phyloP scores from a whole-genome alignment of 2,113 vertebrate genomes.

The Orthochromis indermauri region DNA sequence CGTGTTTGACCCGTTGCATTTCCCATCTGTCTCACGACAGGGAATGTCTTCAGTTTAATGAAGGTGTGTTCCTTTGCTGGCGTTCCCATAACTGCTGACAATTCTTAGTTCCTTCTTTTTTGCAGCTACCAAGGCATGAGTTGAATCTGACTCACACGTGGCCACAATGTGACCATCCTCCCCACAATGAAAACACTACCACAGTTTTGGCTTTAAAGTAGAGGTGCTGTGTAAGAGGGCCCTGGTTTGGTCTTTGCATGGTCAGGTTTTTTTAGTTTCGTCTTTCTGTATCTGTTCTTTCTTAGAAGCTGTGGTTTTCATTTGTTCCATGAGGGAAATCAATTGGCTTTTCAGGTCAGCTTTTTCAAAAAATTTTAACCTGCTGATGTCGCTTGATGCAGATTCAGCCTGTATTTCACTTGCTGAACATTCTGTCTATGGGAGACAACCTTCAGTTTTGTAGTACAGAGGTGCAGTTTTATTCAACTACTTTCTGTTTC shows the following conservation, averaged over 20 bases:
- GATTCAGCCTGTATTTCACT: background rate
- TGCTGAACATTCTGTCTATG: background rate
- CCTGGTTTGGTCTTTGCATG: background rate
- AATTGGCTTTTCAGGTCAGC: background rate
- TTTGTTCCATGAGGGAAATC: background rate
- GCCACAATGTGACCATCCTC: background rate
- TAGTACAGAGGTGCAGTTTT: background rate
- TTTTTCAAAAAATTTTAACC: background rate
- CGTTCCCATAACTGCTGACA: background rate
- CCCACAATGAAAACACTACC: background rate
- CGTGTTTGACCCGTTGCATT: background rate
- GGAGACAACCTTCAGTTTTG: background rate
- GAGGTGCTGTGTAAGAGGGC: background rate
- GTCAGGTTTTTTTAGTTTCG: background rate
- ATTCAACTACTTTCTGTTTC: background rate
- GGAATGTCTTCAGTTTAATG: background rate
- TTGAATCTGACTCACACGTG: background rate
- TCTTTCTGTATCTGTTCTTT: background rate
- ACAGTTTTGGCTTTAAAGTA: background rate
- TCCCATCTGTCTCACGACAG: background rate
- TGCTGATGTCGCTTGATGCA: accelerated
- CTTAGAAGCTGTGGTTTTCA: accelerated
- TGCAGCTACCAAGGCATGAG: background rate
- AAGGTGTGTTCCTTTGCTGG: background rate
- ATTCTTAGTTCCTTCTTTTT: background rate